Evolutionary conservation across 2,797 vertebrate species (phyloP), one percentile per base, ranked within the genome.

Genomic region (Myotis pilosus): DNA sequence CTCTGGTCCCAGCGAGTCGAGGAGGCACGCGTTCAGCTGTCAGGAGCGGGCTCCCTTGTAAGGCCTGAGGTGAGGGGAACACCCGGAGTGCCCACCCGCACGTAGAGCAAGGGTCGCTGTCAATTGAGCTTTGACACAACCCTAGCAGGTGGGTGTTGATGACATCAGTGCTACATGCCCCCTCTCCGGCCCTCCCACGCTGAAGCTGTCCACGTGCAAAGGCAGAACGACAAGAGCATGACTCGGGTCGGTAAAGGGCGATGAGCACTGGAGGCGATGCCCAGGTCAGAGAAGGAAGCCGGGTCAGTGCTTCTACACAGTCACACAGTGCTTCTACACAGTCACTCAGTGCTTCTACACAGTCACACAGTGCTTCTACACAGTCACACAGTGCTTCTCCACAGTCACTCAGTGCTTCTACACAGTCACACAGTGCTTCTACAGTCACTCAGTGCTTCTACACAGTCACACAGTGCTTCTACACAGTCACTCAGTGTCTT

Each of bases 71-170:
- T 10, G 38, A 6, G 23, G 12, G 69, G 69, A 16, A 4, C 8
- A n/a, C 1, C 51, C 0, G 0, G 17, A 8, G 19, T 4, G 15
- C 2, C 0, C 0, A 2, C 2, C 0, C 0, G 2, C 20, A 17
- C 1, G 13, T 17, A 33, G 17, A 78, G 49, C 5, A 38, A 72
- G 1, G 47, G 25, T 44, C 12, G 0, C 8, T 10, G 30, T 76
- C 47, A 79, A 25, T 20, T 30, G 49, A n/a, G 10, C 53, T 57
- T 19, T 47, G 60, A 49, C 22, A 25, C 38, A 12, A 6, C 6
- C 28, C 60, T n/a, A 25, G 57, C 22, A 9, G 23, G 25, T 16
- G 2, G 22, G 5, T 15, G 22, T 33, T n/a, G 51, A 68, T 83
- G 22, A n/a, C 3, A 0, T 9, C 3, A 25, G 1, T 15, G 68